Evolutionary conservation across 2,113 vertebrate species (phyloP), one percentile per base, ranked within the genome.

Genomic region (Perccottus glenii): DNA sequence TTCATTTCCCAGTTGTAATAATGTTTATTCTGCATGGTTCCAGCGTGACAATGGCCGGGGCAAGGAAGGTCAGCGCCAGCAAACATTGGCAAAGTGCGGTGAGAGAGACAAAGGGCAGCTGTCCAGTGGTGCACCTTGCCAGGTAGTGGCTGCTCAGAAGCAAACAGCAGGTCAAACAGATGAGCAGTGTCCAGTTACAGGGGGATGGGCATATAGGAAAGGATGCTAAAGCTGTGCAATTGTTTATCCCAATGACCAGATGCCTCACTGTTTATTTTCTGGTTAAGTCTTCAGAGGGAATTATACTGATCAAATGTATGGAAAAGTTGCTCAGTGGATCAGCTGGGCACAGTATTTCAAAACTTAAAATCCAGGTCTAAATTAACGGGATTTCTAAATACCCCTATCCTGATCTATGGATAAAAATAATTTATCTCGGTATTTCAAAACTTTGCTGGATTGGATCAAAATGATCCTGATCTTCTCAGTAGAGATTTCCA

Each of bases 1-100:
- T 70, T 78, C 70, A 85, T 73, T 80, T 79, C 77, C 77, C 84
- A 53, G 51, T 57, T 50, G 75, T 50, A 75, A 36, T 75, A 44
- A 61, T 62, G 0, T 79, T 73, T 71, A 82, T 74, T 79, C 70
- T 78, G 51, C 68, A 76, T 75, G 49, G 48, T 59, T 70, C 55
- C 40, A 70, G 19, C 12, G 15, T 33, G 47, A 49, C 43, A 71
- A 50, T 44, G 56, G 33, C 52, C 12, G 53, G 15, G 53, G 15
- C 51, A 51, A 57, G 51, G 12, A 70, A 65, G 70, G 71, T 63
- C 32, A 56, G 27, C 14, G 77, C 78, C 78, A 87, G 52, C 9
- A 27, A 12, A 53, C 33, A 19, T 33, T 68, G 62, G 67, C 45
- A 59, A 47, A 64, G 38, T 43, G 73, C 4, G 3, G 3, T 1